These are phyloP conservation scores for Tarsius wallacei DNA, from an alignment of 2,797 vertebrate genomes.

Conservation along the genomic window DNA sequence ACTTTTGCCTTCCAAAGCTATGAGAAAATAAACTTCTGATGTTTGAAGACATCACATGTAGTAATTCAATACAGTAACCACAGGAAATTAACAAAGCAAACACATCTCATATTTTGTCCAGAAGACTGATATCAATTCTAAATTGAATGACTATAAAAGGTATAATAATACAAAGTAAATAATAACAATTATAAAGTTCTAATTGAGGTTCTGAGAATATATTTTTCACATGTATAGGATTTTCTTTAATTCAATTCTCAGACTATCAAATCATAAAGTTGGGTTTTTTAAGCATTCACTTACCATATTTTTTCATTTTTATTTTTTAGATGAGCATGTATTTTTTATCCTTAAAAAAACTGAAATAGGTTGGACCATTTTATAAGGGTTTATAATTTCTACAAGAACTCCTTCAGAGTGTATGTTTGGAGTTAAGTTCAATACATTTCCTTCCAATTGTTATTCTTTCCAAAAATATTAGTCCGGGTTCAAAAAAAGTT, in stretches of 20 bases:
- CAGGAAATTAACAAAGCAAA: background rate
- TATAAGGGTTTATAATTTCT: background rate
- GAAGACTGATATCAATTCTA: background rate
- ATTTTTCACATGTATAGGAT: background rate
- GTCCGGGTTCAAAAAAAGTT: background rate
- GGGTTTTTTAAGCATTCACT: background rate
- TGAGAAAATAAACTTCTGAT: background rate
- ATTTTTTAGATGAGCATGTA: constrained; percentile 7
- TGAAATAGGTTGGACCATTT: background rate
- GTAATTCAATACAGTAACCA: background rate
- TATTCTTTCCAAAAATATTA: background rate
- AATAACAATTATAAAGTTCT: background rate
- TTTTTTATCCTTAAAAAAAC: constrained; percentile 26
- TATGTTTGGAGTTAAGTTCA: background rate
- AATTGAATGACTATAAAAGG: background rate
- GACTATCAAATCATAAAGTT: background rate
- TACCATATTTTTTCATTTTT: background rate
- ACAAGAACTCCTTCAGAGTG: background rate
- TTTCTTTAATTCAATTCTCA: background rate
- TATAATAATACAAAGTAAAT: background rate
- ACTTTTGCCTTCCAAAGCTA: background rate
- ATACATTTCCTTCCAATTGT: background rate
- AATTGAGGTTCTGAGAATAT: background rate
- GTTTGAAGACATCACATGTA: background rate
- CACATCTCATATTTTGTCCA: background rate